These are phyloP conservation scores for Tadarida brasiliensis DNA, from an alignment of 2,797 vertebrate species.

Conservation along the genomic window DNA sequence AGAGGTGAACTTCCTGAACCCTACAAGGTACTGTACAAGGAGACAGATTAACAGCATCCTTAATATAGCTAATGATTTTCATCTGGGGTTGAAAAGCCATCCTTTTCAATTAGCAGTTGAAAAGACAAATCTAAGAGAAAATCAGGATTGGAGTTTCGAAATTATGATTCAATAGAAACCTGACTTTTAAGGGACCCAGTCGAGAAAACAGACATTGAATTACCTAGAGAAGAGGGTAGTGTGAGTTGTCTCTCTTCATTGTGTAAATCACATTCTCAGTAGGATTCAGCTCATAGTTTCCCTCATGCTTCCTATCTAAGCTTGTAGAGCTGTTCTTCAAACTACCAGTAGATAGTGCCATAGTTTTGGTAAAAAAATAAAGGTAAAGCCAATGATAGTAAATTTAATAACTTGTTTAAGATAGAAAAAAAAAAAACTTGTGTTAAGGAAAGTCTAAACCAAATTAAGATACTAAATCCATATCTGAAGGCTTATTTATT, in stretches of 20 bases:
- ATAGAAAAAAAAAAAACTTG: background rate
- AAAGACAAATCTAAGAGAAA: background rate
- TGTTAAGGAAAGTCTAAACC: background rate
- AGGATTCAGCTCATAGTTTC: background rate
- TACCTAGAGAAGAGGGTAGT: background rate
- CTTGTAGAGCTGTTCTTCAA: background rate
- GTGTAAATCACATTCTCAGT: background rate
- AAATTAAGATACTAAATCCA: background rate
- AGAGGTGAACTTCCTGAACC: background rate
- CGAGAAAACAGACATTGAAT: background rate
- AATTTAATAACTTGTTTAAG: background rate
- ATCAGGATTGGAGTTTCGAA: background rate
- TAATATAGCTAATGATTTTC: background rate
- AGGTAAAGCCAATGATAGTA: background rate
- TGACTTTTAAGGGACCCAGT: background rate
- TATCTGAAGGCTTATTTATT: background rate
- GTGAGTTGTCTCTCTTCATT: background rate
- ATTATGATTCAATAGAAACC: background rate
- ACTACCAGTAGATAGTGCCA: constrained; percentile 62
- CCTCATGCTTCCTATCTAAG: background rate
- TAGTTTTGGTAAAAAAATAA: constrained; percentile 8
- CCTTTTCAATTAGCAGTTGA: background rate
- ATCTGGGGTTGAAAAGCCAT: background rate
- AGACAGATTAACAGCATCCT: background rate
- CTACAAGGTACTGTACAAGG: background rate